Base-by-base conservation (phyloP, 1,140 invertebrate species). In the Ips typographus region DNA sequence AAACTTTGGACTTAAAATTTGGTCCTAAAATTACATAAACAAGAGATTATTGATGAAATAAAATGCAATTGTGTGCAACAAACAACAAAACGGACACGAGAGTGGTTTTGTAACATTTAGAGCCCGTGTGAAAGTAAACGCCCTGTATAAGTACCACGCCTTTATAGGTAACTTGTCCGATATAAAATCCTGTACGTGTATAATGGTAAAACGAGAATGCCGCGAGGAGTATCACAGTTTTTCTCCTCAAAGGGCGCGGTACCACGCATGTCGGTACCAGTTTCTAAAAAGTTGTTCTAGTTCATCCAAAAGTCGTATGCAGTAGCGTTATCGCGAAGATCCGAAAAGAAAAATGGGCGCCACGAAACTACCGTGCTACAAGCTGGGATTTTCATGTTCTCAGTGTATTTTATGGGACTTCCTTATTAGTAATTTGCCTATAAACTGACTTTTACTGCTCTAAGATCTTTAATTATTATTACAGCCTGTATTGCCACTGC, bases 61-160 rank as follows among this genome's bases (percentile, higher is more conserved):
- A 22, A 22, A 22, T 22, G 22, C 22, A 22, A 22, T 22, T 22
- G 22, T 22, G 22, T 22, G 22, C 22, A 22, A 22, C 22, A 22
- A 22, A 22, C 22, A 22, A 22, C 22, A 22, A 22, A 22, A 22
- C 22, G 22, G 22, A 22, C 22, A 22, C 22, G 22, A 22, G 22
- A 22, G 63, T 43, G 4, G 65, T 66, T 66, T 66, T 58, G 56
- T 40, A 66, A 66, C 55, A 66, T 66, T 64, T 47, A 61, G 44
- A 7, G 57, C 40, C 40, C 58, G 58, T 68, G 58, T 61, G 65
- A 68, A 68, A 68, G 57, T 61, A 55, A 68, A 61, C 65, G 65
- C 65, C 65, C 65, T 61, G 65, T 68, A 68, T 68, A 68, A 60
- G 49, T 40, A 68, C 65, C 65, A 55, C 65, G 58, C 65, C 65